Conservation (phyloP, 2,797 vertebrate genomes). For the Epinephelus malabaricus region DNA sequence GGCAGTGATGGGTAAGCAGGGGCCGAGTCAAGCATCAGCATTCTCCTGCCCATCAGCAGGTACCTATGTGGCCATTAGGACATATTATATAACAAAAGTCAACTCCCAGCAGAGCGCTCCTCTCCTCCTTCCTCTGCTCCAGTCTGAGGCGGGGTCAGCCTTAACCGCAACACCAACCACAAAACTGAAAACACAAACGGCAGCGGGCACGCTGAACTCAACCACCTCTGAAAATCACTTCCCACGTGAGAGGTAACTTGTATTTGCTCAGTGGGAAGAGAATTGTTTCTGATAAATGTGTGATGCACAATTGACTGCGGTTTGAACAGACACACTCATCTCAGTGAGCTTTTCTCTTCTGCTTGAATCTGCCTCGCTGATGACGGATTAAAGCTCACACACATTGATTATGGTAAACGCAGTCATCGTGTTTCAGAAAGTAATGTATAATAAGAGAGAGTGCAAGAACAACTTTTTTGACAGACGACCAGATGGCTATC, state of each 20-base stretch:
- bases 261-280: constrained; percentile 33
- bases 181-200: constrained; percentile 33
- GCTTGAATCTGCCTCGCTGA: constrained; percentile 13
- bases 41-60: constrained; percentile 36
- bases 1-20: constrained; percentile 28
- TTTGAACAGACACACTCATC: constrained; percentile 29
- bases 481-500: background rate
- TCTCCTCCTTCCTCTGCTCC: constrained; percentile 25
- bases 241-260: constrained; percentile 18
- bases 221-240: constrained; percentile 37
- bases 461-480: background rate
- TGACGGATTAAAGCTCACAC: constrained; percentile 28
- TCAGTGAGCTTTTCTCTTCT: constrained; percentile 20
- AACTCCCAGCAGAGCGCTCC: constrained; percentile 16
- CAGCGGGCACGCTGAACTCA: constrained; percentile 20
- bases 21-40: constrained; percentile 39
- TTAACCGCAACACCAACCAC: constrained; percentile 23
- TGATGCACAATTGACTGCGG: constrained; percentile 29
- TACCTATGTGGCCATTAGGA: constrained; percentile 37
- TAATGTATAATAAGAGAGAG: background rate
- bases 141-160: constrained; percentile 19
- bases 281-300: constrained; percentile 27
- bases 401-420: constrained; percentile 9
- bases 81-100: constrained; percentile 48
- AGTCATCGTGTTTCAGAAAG: background rate